Evolutionary conservation across 2,113 vertebrate genomes (phyloP).

Genomic region (Antennarius striatus): DNA sequence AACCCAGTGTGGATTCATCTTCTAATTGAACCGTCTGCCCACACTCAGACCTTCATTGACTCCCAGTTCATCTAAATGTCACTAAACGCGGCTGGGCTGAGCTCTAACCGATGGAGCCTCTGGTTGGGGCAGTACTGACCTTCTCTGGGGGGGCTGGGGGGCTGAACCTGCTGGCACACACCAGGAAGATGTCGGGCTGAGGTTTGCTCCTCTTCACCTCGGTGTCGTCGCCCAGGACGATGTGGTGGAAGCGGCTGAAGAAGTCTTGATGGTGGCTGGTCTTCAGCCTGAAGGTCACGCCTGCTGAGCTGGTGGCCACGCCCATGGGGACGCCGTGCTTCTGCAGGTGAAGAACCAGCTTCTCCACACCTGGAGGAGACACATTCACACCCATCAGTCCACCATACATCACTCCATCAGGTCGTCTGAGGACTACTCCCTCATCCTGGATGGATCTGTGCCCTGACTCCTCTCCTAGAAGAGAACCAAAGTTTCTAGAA

Average conservation of each 20-base stretch:
- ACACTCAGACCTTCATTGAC: background rate
- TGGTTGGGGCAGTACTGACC: conserved; percentile 69
- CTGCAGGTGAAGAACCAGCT: conserved; percentile 83
- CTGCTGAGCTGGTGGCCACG: conserved; percentile 86
- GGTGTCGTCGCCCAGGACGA: conserved; percentile 89
- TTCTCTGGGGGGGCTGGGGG: conserved; percentile 77
- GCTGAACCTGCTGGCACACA: conserved; percentile 85
- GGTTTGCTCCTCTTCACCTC: conserved; percentile 87
- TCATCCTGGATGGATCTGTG: no score
- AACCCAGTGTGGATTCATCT: no score
- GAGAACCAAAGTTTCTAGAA: no score
- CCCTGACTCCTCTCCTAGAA: no score
- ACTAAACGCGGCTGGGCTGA: background rate
- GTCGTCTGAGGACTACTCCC: no score
- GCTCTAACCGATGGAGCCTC: no score
- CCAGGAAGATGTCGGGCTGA: conserved; percentile 86
- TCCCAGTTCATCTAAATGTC: no score
- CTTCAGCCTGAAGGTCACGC: conserved; percentile 82
- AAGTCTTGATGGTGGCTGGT: conserved; percentile 82
- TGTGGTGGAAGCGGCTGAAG: conserved; percentile 85
- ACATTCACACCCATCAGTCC: background rate
- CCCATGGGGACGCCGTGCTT: conserved; percentile 83
- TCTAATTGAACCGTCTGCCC: background rate
- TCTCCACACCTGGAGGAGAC: conserved; percentile 76
- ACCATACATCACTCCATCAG: no score